Conservation (phyloP, 2,797 vertebrate genomes). For the Coregonus sp. region DNA sequence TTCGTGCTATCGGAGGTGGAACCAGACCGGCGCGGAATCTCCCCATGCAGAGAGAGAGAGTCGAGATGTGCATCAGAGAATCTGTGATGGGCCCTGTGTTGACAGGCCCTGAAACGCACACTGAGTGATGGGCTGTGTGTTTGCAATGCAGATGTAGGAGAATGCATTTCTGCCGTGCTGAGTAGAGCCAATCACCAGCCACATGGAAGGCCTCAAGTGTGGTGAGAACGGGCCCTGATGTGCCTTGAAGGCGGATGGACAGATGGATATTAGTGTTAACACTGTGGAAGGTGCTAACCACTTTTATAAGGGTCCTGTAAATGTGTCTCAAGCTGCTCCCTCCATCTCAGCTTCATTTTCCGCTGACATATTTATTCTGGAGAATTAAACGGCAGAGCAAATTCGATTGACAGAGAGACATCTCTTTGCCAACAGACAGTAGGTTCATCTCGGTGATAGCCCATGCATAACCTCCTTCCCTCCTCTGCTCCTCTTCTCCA, state of each 20-base stretch:
- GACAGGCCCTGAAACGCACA: conserved; percentile 47
- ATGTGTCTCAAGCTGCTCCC: conserved; percentile 5
- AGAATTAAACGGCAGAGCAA: conserved; percentile 8
- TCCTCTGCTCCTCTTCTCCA: conserved; percentile 42
- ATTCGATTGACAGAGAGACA: conserved; percentile 45
- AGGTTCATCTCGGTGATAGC: conserved; percentile 41
- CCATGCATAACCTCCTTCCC: conserved; percentile 38
- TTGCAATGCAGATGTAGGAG: conserved; percentile 14
- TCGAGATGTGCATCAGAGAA: conserved; percentile 31
- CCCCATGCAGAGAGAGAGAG: conserved; percentile 18
- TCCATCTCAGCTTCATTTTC: background rate
- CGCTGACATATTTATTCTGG: background rate
- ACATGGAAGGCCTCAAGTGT: background rate
- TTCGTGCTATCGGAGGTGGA: conserved; percentile 61
- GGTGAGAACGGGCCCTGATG: background rate
- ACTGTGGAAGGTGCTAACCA: background rate
- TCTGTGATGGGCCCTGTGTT: conserved; percentile 60
- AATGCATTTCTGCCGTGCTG: background rate
- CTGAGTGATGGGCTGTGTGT: conserved; percentile 34
- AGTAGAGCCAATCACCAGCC: background rate
- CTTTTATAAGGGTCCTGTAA: background rate
- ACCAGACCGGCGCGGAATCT: conserved; percentile 59
- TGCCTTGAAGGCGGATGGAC: background rate
- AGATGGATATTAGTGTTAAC: background rate
- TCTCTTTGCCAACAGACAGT: conserved; percentile 25